phyloP scores from a whole-genome alignment of 1,140 invertebrate species.

The Forficula auricularia region DNA sequence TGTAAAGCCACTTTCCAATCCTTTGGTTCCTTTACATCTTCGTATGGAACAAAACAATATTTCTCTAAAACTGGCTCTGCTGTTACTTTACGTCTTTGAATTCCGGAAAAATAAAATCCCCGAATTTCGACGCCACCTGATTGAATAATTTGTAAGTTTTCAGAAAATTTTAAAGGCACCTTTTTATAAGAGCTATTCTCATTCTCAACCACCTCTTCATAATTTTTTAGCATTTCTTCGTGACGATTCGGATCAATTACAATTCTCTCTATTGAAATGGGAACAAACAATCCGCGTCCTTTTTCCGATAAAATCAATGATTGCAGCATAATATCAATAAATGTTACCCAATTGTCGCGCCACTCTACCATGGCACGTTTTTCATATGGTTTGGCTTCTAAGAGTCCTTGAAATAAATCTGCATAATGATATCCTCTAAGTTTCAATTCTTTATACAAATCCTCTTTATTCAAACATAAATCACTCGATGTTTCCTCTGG shows the following conservation, averaged over 20 bases:
- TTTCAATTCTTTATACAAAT: conserved; percentile 42
- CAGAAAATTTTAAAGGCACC: neutral
- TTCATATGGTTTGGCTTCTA: conserved; percentile 14
- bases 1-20: neutral
- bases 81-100: conserved; percentile 13
- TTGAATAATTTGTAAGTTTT: conserved; percentile 16
- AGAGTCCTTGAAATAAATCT: conserved; percentile 32
- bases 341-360: conserved; percentile 32
- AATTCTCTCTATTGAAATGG: conserved; percentile 29
- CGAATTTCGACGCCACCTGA: conserved; percentile 37
- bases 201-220: neutral
- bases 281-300: conserved; percentile 24
- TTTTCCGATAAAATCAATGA: conserved; percentile 24
- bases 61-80: conserved; percentile 29
- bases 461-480: conserved; percentile 28
- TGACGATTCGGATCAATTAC: conserved; percentile 25
- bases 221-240: neutral
- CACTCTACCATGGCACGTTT: conserved; percentile 15
- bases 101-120: conserved; percentile 33
- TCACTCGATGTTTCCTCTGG: neutral
- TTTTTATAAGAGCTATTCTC: neutral
- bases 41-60: conserved; percentile 35
- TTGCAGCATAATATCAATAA: conserved; percentile 33
- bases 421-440: conserved; percentile 45
- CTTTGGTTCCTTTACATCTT: neutral